These are phyloP conservation scores for Epizoanthus stellaris DNA, from an alignment of 92 coral and sea anemone species.

Conservation along the genomic window DNA sequence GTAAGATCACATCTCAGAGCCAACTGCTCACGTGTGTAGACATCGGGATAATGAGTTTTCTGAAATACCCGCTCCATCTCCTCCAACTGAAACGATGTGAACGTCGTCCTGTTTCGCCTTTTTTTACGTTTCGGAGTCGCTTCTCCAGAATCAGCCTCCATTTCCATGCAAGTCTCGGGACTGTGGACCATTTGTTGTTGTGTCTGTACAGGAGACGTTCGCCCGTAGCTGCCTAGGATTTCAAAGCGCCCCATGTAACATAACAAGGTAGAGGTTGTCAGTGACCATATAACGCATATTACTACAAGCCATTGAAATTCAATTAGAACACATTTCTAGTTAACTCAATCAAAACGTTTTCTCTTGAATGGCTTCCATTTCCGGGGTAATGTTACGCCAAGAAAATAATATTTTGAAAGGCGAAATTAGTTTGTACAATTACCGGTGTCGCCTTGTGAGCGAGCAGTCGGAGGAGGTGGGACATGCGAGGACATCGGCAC, in stretches of 20 bases:
- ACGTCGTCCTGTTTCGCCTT: conserved; percentile 96
- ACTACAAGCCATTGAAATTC: conserved; percentile 59
- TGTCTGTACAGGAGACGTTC: conserved; percentile 62
- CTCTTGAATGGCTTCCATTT: conserved; percentile 41
- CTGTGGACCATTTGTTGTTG: conserved; percentile 69
- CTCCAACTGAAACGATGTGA: conserved; percentile 98
- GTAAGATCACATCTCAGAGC: conserved; percentile 96
- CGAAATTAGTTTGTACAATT: conserved; percentile 18
- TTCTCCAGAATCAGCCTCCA: conserved; percentile 85
- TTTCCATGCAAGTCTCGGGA: conserved; percentile 79
- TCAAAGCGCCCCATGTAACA: conserved; percentile 41
- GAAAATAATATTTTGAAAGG: conserved; percentile 35
- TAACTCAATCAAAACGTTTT: conserved; percentile 55
- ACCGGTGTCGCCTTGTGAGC: conserved; percentile 64
- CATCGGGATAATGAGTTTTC: conserved; percentile 99
- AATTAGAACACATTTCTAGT: conserved; percentile 57
- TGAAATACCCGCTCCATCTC: conserved; percentile 99
- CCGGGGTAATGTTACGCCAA: conserved; percentile 43
- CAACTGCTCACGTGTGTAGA: conserved; percentile 96
- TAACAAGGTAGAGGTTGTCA: conserved; percentile 41
- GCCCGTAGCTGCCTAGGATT: conserved; percentile 37
- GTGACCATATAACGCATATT: conserved; percentile 32
- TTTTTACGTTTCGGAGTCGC: conserved; percentile 95
- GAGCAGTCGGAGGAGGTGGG: conserved; percentile 47
- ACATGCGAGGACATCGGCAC: conserved; percentile 37